These are phyloP conservation scores for Tuberolachnus salignus DNA, from an alignment of 2,888 invertebrate species.

Conservation along the genomic window DNA sequence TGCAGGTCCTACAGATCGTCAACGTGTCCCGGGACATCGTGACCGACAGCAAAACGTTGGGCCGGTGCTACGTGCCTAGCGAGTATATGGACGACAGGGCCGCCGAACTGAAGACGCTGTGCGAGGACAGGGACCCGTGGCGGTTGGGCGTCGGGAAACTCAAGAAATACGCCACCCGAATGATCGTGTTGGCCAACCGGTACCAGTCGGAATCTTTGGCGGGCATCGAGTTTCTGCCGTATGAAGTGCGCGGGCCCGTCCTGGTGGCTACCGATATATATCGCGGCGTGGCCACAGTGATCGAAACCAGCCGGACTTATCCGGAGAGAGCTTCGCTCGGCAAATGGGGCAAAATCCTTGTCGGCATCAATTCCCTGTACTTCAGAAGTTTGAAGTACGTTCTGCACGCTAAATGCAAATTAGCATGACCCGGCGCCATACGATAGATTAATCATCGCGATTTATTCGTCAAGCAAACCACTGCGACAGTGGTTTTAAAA, in stretches of 20 bases:
- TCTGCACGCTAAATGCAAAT: neutral
- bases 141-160: constrained; percentile 3
- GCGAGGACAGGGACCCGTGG: constrained; percentile 15
- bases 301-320: constrained; percentile 15
- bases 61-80: constrained; percentile 42
- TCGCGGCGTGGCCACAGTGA: neutral
- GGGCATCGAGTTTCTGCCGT: constrained; percentile 24
- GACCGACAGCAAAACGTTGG: constrained; percentile 46
- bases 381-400: constrained; percentile 18
- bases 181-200: constrained; percentile 34
- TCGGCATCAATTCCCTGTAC: constrained; percentile 25
- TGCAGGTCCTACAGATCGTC: constrained; percentile 42
- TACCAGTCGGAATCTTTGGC: constrained; percentile 16
- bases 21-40: constrained; percentile 48
- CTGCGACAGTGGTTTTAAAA: neutral
- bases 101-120: neutral
- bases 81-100: constrained; percentile 39
- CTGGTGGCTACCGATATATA: constrained; percentile 48
- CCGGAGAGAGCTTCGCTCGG: constrained; percentile 25
- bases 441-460: neutral
- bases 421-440: neutral
- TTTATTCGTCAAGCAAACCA: neutral
- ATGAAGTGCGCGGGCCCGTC: constrained; percentile 43
- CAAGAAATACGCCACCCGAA: constrained; percentile 30
- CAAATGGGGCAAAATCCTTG: constrained; percentile 21